Conservation (phyloP, 2,113 vertebrate genomes). For the Gorilla gorilla region DNA sequence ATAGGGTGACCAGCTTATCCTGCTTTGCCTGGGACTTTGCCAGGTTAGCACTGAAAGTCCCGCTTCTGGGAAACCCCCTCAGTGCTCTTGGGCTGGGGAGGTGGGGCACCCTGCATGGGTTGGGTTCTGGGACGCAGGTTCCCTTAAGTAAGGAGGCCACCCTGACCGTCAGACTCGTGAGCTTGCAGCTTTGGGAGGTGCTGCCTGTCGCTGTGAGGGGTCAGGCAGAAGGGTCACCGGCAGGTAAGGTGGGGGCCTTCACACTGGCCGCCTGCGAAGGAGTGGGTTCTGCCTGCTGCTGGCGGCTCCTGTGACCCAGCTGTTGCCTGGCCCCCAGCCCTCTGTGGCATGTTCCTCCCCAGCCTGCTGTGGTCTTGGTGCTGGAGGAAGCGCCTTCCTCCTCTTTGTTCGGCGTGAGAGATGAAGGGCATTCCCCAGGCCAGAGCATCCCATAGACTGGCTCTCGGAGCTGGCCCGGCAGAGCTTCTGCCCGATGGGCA, state of each 20-base stretch:
- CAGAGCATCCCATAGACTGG: neutral
- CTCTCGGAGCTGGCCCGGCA: fast-evolving
- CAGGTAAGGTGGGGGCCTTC: too few relatives aligned
- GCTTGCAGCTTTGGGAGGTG: neutral
- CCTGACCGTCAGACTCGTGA: fast-evolving
- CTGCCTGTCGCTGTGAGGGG: neutral
- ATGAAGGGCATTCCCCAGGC: neutral
- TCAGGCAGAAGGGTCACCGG: neutral
- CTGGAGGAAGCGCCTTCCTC: neutral
- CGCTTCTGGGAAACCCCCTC: neutral
- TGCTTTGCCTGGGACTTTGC: neutral
- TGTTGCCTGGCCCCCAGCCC: neutral
- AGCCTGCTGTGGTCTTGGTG: fast-evolving
- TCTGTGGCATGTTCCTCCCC: neutral
- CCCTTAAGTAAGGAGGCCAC: neutral
- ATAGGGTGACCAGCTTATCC: neutral
- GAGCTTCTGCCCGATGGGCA: neutral
- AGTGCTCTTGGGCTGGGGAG: neutral
- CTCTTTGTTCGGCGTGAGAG: neutral
- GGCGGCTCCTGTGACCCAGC: neutral
- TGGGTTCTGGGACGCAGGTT: neutral
- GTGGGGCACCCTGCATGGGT: too few relatives aligned
- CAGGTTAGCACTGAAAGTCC: neutral
- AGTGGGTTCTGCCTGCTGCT: neutral
- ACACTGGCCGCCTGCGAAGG: too few relatives aligned